Evolutionary conservation across 2,888 invertebrate species (phyloP).

Genomic region (Anorthoa munda): DNA sequence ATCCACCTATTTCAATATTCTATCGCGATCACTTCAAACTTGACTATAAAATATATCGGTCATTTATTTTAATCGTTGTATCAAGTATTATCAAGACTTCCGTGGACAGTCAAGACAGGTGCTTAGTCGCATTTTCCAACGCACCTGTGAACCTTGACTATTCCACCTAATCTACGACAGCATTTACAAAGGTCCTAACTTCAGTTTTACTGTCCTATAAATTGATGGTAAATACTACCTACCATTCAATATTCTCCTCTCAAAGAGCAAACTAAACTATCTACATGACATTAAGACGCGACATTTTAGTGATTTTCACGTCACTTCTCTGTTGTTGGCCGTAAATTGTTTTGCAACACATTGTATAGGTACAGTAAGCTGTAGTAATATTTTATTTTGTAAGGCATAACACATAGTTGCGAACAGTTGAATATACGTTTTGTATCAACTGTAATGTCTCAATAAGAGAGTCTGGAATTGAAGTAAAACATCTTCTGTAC

Average conservation of each 20-base stretch:
- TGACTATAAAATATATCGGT: too few species aligned
- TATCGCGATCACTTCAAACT: too few species aligned
- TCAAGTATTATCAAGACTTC: too few species aligned
- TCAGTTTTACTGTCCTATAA: not conserved
- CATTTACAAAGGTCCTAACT: not conserved
- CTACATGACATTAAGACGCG: constrained; percentile 52
- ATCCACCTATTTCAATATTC: too few species aligned
- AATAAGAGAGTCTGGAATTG: not conserved
- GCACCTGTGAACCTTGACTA: too few species aligned
- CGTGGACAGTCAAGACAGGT: too few species aligned
- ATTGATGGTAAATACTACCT: not conserved
- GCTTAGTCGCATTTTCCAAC: too few species aligned
- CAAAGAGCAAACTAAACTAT: constrained; percentile 47
- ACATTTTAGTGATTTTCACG: constrained; percentile 66
- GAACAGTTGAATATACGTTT: not conserved
- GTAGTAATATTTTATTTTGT: constrained; percentile 27
- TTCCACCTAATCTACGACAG: too few species aligned
- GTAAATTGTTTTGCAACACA: constrained; percentile 50
- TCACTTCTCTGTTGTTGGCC: constrained; percentile 41
- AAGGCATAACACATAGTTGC: not conserved
- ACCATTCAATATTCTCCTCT: constrained; percentile 17
- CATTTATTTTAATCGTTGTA: too few species aligned
- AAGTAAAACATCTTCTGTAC: not conserved
- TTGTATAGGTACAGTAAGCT: constrained; percentile 25
- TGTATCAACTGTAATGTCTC: not conserved